These are phyloP conservation scores for Pollimyrus isidori DNA, from an alignment of 2,113 vertebrate genomes.

Conservation along the genomic window DNA sequence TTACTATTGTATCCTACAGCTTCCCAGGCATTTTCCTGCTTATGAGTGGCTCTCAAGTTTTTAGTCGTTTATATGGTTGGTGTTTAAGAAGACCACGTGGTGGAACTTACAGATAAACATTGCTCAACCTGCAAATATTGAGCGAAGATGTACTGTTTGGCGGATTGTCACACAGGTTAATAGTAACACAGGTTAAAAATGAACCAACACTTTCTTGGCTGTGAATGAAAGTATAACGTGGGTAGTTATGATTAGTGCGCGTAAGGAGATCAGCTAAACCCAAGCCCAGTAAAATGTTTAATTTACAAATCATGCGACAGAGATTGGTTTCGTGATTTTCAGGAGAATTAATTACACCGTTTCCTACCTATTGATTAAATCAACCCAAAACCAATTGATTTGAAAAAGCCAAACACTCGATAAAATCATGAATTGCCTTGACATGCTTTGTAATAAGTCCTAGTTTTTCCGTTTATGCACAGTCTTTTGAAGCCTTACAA, in stretches of 20 bases:
- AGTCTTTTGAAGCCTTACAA: background rate
- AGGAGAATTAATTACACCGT: background rate
- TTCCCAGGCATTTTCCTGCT: background rate
- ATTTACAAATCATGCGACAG: background rate
- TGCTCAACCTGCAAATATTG: background rate
- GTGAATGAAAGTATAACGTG: background rate
- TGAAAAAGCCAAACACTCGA: background rate
- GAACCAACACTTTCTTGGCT: background rate
- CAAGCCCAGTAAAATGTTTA: background rate
- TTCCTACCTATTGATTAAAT: background rate
- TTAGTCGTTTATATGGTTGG: background rate
- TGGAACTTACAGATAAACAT: background rate
- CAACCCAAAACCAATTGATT: background rate
- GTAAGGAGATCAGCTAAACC: background rate
- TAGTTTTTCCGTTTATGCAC: background rate
- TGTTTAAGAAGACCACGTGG: background rate
- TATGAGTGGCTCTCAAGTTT: background rate
- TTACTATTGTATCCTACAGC: background rate
- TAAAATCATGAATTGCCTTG: background rate
- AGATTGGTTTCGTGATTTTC: background rate
- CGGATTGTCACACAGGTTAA: background rate
- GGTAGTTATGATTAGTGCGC: background rate
- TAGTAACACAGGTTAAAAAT: background rate
- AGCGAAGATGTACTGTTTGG: background rate
- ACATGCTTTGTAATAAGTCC: background rate